Evolutionary conservation across 2,113 vertebrate species (phyloP).

Genomic region (Cepphus grylle): DNA sequence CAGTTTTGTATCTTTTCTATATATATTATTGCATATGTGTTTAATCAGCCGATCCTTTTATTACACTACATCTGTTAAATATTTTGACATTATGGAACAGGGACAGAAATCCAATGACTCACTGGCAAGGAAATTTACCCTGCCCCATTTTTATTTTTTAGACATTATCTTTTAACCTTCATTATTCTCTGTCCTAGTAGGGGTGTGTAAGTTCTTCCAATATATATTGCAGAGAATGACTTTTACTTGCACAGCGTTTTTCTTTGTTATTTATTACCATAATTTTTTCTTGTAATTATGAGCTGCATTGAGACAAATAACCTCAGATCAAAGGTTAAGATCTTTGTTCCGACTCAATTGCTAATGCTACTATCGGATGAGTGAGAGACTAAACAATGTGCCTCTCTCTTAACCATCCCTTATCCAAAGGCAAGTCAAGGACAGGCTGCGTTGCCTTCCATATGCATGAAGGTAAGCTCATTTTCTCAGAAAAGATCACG

Average conservation of each 20-base stretch:
- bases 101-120: not conserved
- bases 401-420: not conserved
- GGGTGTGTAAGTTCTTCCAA: not conserved
- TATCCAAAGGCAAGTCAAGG: not conserved
- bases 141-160: not conserved
- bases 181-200: not conserved
- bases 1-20: not conserved
- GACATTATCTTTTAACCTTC: not conserved
- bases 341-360: not conserved
- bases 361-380: not conserved
- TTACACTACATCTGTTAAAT: not conserved
- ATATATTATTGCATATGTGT: not conserved
- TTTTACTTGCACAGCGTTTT: not conserved
- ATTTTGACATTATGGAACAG: not conserved
- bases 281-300: not conserved
- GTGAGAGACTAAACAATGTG: not conserved
- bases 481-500: not conserved
- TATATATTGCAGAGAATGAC: not conserved
- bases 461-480: not conserved
- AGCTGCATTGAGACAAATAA: constrained; percentile 5
- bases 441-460: not conserved
- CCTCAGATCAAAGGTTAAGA: not conserved
- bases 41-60: not conserved
- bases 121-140: not conserved
- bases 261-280: not conserved